Evolutionary conservation across 2,113 vertebrate genomes (phyloP).

Genomic region (Acanthochromis polyacanthus): DNA sequence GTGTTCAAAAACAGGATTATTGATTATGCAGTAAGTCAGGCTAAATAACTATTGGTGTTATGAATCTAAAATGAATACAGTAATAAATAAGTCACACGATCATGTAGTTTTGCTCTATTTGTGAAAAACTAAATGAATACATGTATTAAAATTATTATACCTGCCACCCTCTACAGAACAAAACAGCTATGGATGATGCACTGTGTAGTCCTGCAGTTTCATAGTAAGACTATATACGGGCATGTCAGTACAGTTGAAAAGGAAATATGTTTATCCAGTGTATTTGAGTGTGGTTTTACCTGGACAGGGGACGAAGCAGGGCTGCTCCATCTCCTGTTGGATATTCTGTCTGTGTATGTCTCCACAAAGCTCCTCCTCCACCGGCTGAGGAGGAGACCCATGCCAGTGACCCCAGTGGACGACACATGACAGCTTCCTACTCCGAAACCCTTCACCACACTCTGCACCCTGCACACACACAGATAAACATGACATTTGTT

Average conservation of each 20-base stretch:
- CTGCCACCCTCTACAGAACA: too few relatives aligned
- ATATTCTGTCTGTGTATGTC: conserved; percentile 79
- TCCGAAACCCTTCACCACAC: conserved; percentile 92
- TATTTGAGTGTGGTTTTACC: conserved; percentile 78
- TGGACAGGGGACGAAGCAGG: conserved; percentile 93
- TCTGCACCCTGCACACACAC: conserved; percentile 87
- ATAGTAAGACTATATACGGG: too few relatives aligned
- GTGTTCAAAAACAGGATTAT: conserved; percentile 24
- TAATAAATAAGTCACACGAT: conserved; percentile 4
- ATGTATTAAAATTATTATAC: background rate
- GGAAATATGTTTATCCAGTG: background rate
- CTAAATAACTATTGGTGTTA: conserved; percentile 12
- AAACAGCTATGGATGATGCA: background rate
- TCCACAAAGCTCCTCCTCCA: conserved; percentile 85
- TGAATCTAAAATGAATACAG: conserved; percentile 15
- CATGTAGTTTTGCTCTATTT: conserved; percentile 3
- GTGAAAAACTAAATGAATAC: background rate
- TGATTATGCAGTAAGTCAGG: conserved; percentile 5
- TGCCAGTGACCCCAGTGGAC: conserved; percentile 85
- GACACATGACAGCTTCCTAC: conserved; percentile 89
- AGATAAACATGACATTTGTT: background rate
- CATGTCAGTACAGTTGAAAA: background rate
- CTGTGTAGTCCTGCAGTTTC: background rate
- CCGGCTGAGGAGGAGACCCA: conserved; percentile 69
- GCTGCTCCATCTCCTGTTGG: conserved; percentile 84